Evolutionary conservation across 2,113 vertebrate genomes (phyloP).

Genomic region (Glareola pratincola): DNA sequence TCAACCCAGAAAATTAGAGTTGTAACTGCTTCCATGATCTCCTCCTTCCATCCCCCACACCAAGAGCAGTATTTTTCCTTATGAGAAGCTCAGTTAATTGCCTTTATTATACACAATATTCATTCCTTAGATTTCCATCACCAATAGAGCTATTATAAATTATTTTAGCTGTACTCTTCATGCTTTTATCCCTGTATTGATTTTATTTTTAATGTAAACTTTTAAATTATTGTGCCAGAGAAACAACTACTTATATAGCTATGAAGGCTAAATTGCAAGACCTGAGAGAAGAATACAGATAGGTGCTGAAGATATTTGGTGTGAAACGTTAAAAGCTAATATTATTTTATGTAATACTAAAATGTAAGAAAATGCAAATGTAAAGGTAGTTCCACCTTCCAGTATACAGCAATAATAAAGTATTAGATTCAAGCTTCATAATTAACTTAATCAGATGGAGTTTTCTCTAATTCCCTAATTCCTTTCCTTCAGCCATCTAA

Average conservation of each 20-base stretch:
- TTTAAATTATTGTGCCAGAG: conserved; percentile 47
- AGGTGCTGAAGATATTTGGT: neutral
- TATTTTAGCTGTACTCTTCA: conserved; percentile 42
- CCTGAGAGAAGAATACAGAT: neutral
- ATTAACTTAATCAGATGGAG: conserved; percentile 32
- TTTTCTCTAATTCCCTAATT: conserved; percentile 1
- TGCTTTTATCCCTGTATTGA: conserved; percentile 50
- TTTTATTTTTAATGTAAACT: conserved; percentile 66
- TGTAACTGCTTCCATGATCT: conserved; percentile 45
- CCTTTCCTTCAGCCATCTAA: neutral
- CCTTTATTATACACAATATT: conserved; percentile 51
- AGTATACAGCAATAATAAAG: neutral
- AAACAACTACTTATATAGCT: conserved; percentile 30
- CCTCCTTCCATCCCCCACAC: conserved; percentile 30
- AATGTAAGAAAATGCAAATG: conserved; percentile 18
- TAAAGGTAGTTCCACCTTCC: neutral
- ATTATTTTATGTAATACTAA: conserved; percentile 13
- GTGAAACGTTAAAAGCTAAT: neutral
- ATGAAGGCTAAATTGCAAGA: conserved; percentile 9
- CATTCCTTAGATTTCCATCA: conserved; percentile 55
- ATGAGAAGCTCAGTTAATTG: conserved; percentile 43
- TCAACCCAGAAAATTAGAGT: conserved; percentile 42
- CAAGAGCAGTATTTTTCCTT: conserved; percentile 33
- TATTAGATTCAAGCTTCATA: neutral
- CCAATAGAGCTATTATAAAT: conserved; percentile 43